A percentile compares a stretch with the other conserved stretches of the same genome.
phyloP scores from a whole-genome alignment of 2,797 vertebrate species.

The Xenopus petersii region DNA sequence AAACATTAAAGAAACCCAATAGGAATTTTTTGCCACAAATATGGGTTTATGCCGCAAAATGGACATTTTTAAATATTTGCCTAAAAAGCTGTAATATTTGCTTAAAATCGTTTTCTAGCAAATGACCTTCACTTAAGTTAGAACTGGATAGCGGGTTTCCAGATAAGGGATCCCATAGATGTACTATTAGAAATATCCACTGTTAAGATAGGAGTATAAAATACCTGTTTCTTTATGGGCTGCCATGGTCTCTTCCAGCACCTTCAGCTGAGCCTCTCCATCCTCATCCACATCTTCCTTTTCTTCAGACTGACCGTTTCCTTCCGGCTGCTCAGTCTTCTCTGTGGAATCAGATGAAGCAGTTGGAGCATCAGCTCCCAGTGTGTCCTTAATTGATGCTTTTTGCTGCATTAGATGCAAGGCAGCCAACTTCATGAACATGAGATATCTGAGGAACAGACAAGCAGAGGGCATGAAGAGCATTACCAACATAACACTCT shows the following conservation, averaged over 20 bases:
- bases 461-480: not conserved
- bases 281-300: conserved; percentile 77
- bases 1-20: too few species aligned
- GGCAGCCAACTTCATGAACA: conserved; percentile 98
- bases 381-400: conserved; percentile 74
- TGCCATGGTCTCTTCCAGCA: conserved; percentile 87
- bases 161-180: too few species aligned
- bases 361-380: conserved; percentile 20
- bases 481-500: too few species aligned
- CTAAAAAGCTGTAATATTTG: too few species aligned
- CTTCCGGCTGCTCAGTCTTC: conserved; percentile 47
- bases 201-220: conserved; percentile 29
- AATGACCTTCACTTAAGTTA: too few species aligned
- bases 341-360: conserved; percentile 29
- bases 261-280: conserved; percentile 90
- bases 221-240: conserved; percentile 87
- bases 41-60: too few species aligned
- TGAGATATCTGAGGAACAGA: conserved; percentile 79
- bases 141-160: too few species aligned
- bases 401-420: conserved; percentile 98
- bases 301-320: conserved; percentile 58
- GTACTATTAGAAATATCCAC: too few species aligned
- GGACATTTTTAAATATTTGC: too few species aligned
- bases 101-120: too few species aligned
- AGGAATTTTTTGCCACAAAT: too few species aligned